Percentiles rank a stretch among this genome's conserved stretches.
phyloP scores from a whole-genome alignment of 2,888 invertebrate genomes.

The Diaperis boleti region DNA sequence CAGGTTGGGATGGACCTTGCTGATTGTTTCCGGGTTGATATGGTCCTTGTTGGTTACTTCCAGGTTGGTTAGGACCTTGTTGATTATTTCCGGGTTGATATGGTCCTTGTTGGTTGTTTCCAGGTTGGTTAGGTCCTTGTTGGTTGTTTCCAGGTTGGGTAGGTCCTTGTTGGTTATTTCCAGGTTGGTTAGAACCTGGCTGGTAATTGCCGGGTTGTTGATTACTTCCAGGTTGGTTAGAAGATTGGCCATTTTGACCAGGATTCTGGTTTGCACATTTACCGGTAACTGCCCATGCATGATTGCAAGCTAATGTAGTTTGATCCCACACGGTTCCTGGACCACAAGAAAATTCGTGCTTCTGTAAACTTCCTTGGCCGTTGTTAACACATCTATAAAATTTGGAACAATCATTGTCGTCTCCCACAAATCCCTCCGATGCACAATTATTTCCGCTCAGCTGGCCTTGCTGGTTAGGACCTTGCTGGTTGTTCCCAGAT shows the following conservation, averaged over 20 bases:
- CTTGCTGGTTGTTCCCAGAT: conserved; percentile 3
- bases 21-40: conserved; percentile 10
- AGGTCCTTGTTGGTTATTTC: conserved; percentile 28
- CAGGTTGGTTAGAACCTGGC: conserved; percentile 41
- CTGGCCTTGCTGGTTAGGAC: conserved; percentile 51
- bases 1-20: conserved; percentile 35
- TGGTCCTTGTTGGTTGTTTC: conserved; percentile 31
- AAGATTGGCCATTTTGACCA: conserved; percentile 1
- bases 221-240: conserved; percentile 37
- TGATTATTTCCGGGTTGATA: conserved; percentile 31
- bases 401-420: conserved; percentile 76
- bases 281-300: conserved; percentile 71
- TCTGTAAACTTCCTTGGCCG: conserved; percentile 71
- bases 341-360: conserved; percentile 79
- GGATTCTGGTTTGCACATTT: conserved; percentile 44
- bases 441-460: conserved; percentile 64
- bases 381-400: conserved; percentile 82
- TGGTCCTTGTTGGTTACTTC: conserved; percentile 34
- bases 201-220: conserved; percentile 25
- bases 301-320: conserved; percentile 76
- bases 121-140: conserved; percentile 23
- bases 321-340: conserved; percentile 84
- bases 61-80: conserved; percentile 32
- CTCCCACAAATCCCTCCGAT: conserved; percentile 78
- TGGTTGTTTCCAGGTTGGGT: conserved; percentile 37